Evolutionary conservation across 1,140 invertebrate species (phyloP).

Genomic region (Chionoecetes opilio): DNA sequence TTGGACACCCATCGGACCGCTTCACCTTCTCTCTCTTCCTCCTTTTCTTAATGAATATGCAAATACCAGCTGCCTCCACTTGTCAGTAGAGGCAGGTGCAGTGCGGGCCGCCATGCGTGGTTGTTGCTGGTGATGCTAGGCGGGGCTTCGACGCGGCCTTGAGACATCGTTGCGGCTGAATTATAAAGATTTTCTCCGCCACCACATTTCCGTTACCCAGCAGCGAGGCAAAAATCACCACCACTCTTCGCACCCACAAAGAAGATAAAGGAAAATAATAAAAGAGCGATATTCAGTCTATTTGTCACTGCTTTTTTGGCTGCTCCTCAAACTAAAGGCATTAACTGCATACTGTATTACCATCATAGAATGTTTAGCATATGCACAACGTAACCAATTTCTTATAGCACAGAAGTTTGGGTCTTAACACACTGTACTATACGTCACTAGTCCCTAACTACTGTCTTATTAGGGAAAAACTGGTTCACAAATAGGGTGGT

Average conservation of each 20-base stretch:
- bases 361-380: too few species aligned
- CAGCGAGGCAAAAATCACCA: neutral
- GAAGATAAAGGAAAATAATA: too few species aligned
- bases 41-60: neutral
- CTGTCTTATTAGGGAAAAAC: too few species aligned
- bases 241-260: neutral
- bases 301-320: too few species aligned
- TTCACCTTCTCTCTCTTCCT: neutral
- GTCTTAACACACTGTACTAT: too few species aligned
- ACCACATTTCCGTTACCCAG: neutral
- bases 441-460: too few species aligned
- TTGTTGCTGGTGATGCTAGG: neutral
- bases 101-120: neutral
- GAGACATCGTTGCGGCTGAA: neutral
- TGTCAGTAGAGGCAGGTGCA: neutral
- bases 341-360: too few species aligned
- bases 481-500: too few species aligned
- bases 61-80: neutral
- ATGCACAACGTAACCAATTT: too few species aligned
- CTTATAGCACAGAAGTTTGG: too few species aligned
- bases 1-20: neutral
- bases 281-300: too few species aligned
- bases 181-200: conserved; percentile 30
- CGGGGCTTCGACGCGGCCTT: neutral
- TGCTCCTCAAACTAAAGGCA: too few species aligned